A percentile compares a stretch with the other conserved stretches of the same genome.
These are phyloP conservation scores for Cyclopterus lumpus DNA, from an alignment of 2,797 vertebrate genomes.

Conservation along the genomic window DNA sequence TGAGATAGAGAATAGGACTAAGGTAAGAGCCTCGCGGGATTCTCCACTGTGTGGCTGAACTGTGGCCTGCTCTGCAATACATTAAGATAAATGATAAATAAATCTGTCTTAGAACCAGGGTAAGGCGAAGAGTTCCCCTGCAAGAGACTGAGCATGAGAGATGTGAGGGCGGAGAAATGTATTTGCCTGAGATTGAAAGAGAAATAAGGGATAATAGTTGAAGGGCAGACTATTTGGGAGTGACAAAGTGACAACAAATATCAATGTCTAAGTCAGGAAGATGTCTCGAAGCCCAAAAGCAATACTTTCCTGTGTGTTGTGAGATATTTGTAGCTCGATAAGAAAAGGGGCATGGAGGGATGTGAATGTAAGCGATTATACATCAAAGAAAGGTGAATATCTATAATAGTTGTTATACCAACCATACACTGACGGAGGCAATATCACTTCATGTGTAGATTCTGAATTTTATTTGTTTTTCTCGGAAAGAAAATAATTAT, in stretches of 20 bases:
- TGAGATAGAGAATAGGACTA: slow-evolving; percentile 97
- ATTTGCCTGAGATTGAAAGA: not conserved
- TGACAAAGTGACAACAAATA: not conserved
- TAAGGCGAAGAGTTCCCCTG: slow-evolving; percentile 11
- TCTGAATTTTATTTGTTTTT: not conserved
- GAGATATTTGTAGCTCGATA: not conserved
- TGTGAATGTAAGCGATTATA: not conserved
- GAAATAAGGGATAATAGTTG: slow-evolving; percentile 2
- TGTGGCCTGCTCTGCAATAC: slow-evolving; percentile 18
- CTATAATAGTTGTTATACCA: not conserved
- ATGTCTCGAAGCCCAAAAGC: not conserved
- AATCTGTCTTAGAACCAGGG: slow-evolving; percentile 17
- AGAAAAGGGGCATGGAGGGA: not conserved
- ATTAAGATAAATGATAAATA: slow-evolving; percentile 7
- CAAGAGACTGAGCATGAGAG: slow-evolving; percentile 1
- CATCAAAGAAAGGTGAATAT: not conserved
- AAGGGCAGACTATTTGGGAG: not conserved
- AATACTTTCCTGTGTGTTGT: not conserved
- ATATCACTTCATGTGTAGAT: not conserved
- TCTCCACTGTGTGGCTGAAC: slow-evolving; percentile 10
- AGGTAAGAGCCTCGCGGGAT: slow-evolving; percentile 80
- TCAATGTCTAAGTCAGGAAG: not conserved
- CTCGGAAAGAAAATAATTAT: not conserved
- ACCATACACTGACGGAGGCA: not conserved
- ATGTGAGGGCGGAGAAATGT: not conserved